A percentile compares a stretch with the other conserved stretches of the same genome.
Evolutionary conservation across 1,140 invertebrate species (phyloP).

Genomic region (Rhopalosiphum padi): DNA sequence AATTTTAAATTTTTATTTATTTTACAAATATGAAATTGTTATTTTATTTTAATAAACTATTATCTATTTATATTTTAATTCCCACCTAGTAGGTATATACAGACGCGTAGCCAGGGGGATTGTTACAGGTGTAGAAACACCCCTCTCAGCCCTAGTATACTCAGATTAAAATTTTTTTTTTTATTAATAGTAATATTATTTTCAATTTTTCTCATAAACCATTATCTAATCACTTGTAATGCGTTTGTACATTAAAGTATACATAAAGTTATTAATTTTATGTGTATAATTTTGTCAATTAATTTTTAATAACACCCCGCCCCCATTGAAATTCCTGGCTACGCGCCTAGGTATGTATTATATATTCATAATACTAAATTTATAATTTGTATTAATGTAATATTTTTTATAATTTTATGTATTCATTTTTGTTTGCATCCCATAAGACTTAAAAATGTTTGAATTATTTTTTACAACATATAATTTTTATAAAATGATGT

Average conservation of each 20-base stretch:
- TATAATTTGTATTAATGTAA: background rate
- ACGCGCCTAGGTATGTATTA: background rate
- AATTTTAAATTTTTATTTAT: background rate
- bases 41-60: background rate
- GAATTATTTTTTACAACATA: background rate
- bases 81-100: background rate
- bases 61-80: background rate
- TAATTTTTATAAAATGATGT: background rate
- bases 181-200: too few species aligned
- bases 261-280: too few species aligned
- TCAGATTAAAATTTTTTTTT: too few species aligned
- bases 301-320: too few species aligned
- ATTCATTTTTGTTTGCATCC: background rate
- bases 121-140: too few species aligned
- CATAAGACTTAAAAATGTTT: background rate
- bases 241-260: too few species aligned
- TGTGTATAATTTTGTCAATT: too few species aligned
- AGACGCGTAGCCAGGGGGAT: too few species aligned
- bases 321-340: too few species aligned
- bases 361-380: background rate
- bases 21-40: background rate
- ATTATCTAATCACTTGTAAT: too few species aligned
- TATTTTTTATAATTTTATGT: background rate
- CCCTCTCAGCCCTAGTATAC: too few species aligned
- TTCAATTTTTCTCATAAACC: too few species aligned